Evolutionary conservation across 2,888 invertebrate species (phyloP).

Genomic region (Limnephilus marmoratus): DNA sequence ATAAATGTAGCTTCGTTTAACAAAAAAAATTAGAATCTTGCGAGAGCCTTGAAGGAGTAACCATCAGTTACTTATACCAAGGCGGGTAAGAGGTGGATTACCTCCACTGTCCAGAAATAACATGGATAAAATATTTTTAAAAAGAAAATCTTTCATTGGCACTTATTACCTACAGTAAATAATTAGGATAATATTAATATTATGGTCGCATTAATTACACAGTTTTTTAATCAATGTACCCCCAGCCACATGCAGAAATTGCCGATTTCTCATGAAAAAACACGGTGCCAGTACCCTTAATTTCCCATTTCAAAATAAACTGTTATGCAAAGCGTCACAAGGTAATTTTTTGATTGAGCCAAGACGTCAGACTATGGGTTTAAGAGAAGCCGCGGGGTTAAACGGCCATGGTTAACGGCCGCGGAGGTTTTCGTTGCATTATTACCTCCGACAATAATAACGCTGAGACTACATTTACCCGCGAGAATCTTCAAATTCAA

Average conservation of each 20-base stretch:
- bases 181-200: too few relatives aligned
- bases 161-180: too few relatives aligned
- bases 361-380: neutral
- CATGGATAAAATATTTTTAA: too few relatives aligned
- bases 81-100: too few relatives aligned
- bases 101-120: too few relatives aligned
- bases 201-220: too few relatives aligned
- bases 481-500: neutral
- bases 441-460: conserved; percentile 57
- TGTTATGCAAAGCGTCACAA: neutral
- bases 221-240: neutral
- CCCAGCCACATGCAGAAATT: neutral
- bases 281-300: neutral
- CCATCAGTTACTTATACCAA: too few relatives aligned
- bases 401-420: conserved; percentile 33
- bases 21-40: too few relatives aligned
- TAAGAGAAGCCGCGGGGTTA: neutral
- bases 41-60: too few relatives aligned
- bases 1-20: too few relatives aligned
- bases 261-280: too few relatives aligned
- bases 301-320: neutral
- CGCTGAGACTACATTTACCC: neutral
- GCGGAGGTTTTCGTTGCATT: conserved; percentile 56
- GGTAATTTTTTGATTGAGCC: neutral
- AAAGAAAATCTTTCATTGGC: too few relatives aligned